These are phyloP conservation scores for Drosophila acutilabella DNA, from an alignment of 2,888 invertebrate species.

Conservation along the genomic window DNA sequence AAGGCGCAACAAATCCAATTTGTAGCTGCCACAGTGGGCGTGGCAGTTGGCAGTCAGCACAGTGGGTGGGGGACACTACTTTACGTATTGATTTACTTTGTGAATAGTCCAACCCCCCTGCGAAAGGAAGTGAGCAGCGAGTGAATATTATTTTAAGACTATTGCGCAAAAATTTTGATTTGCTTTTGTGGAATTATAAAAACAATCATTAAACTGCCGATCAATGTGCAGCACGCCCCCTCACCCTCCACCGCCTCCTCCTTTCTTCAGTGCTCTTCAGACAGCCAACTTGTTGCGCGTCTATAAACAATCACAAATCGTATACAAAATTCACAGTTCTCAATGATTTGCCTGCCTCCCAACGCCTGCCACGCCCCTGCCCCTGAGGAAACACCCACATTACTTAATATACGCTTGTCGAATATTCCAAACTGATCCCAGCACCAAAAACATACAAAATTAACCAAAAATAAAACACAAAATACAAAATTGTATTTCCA, in stretches of 20 bases:
- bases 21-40: constrained; percentile 53
- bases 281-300: constrained; percentile 67
- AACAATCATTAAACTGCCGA: constrained; percentile 64
- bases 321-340: constrained; percentile 26
- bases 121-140: constrained; percentile 51
- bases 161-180: constrained; percentile 67
- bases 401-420: constrained; percentile 63
- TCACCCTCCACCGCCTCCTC: constrained; percentile 5
- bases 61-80: constrained; percentile 9
- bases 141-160: constrained; percentile 59
- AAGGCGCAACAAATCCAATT: constrained; percentile 68
- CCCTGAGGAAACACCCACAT: constrained; percentile 32
- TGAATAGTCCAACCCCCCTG: constrained; percentile 36
- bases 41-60: not conserved
- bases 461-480: constrained; percentile 18
- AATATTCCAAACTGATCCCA: constrained; percentile 17
- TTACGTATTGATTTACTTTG: constrained; percentile 54
- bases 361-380: not conserved
- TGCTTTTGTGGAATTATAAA: constrained; percentile 61
- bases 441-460: constrained; percentile 20
- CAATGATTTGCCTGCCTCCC: not conserved
- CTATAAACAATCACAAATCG: constrained; percentile 64
- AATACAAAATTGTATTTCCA: constrained; percentile 35
- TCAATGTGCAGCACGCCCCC: constrained; percentile 38
- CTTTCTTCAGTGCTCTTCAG: constrained; percentile 3